Evolutionary conservation across 2,888 invertebrate species (phyloP).

Genomic region (Apamea epomidion): DNA sequence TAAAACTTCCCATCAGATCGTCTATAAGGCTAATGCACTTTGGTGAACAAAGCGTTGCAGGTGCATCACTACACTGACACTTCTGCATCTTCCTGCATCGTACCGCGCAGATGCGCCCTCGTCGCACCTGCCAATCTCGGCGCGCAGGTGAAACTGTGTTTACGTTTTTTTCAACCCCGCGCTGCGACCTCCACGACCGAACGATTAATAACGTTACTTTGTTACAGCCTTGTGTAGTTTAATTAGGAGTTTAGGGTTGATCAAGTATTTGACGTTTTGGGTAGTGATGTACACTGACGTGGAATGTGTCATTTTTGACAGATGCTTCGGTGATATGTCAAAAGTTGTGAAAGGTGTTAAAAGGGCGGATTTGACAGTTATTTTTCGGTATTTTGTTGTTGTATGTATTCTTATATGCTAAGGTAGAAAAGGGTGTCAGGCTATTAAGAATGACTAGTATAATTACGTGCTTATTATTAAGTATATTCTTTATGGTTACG

Average conservation of each 20-base stretch:
- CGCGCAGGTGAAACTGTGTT: conserved; percentile 85
- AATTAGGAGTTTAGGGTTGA: conserved; percentile 50
- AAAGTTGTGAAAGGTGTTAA: conserved; percentile 3
- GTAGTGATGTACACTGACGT: conserved; percentile 23
- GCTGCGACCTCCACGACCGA: conserved; percentile 64
- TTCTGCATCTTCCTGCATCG: conserved; percentile 34
- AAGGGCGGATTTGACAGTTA: neutral
- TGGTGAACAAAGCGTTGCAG: conserved; percentile 16
- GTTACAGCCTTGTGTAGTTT: conserved; percentile 58
- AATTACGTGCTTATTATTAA: neutral
- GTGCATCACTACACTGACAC: conserved; percentile 22
- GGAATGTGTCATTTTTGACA: conserved; percentile 27
- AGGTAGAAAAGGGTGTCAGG: neutral
- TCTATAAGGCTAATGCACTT: neutral
- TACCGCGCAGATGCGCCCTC: conserved; percentile 79
- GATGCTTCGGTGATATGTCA: conserved; percentile 17
- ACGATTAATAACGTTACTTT: conserved; percentile 67
- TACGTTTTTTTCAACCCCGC: conserved; percentile 82
- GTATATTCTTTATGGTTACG: neutral
- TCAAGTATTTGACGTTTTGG: conserved; percentile 18
- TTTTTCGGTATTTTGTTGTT: neutral
- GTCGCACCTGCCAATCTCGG: conserved; percentile 88
- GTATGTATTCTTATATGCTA: neutral
- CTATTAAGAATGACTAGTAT: neutral
- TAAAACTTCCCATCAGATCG: neutral